phyloP scores from a whole-genome alignment of 2,113 vertebrate species.

The Elgaria multicarinata region DNA sequence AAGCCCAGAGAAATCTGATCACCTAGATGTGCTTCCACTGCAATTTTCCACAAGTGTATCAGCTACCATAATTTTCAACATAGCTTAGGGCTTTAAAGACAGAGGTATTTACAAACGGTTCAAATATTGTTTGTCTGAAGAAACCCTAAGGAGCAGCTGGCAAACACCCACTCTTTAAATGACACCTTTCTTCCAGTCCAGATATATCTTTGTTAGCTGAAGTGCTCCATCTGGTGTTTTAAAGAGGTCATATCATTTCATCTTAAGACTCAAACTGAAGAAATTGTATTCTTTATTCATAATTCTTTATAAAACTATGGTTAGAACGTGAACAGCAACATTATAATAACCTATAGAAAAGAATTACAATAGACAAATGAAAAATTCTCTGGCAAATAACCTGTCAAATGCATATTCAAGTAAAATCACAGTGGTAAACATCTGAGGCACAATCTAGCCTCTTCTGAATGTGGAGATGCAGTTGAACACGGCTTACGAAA shows the following conservation, averaged over 20 bases:
- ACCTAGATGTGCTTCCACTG: not conserved
- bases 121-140: not conserved
- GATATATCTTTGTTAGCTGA: not conserved
- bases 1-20: not conserved
- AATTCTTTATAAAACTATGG: not conserved
- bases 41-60: not conserved
- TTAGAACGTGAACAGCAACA: not conserved
- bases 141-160: slow-evolving; percentile 2
- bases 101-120: not conserved
- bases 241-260: not conserved
- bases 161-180: not conserved
- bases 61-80: not conserved
- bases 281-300: not conserved
- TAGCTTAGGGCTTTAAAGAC: not conserved
- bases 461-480: not conserved
- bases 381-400: not conserved
- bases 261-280: not conserved
- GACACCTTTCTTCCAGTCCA: fast-evolving
- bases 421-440: not conserved
- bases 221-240: slow-evolving; percentile 71
- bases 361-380: not conserved
- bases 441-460: not conserved
- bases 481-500: not conserved
- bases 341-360: not conserved
- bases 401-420: not conserved